These are phyloP conservation scores for Drosophila lacteicornis DNA, from an alignment of 1,140 invertebrate genomes.

Conservation along the genomic window DNA sequence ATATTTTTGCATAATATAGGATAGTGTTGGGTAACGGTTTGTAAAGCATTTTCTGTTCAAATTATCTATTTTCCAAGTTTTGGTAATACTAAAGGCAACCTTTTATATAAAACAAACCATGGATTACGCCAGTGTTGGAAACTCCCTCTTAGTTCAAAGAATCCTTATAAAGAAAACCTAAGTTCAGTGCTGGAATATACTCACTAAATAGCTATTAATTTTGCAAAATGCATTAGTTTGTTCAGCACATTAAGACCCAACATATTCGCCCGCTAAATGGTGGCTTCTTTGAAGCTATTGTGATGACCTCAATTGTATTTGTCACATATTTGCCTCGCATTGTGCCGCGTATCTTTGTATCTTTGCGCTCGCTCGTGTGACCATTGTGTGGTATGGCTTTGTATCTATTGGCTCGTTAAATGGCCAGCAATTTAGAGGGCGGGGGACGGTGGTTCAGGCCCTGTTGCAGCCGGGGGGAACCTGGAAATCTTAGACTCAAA, in stretches of 20 bases:
- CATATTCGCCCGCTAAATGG: neutral
- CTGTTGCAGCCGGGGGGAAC: constrained; percentile 10
- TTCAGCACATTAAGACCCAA: neutral
- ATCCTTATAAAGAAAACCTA: neutral
- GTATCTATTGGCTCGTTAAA: constrained; percentile 53
- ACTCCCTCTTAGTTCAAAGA: neutral
- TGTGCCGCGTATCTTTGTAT: constrained; percentile 17
- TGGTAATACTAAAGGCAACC: no score
- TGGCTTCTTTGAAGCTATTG: constrained; percentile 9
- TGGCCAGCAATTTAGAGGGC: constrained; percentile 29
- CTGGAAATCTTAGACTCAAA: constrained; percentile 58
- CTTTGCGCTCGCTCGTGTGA: constrained; percentile 20
- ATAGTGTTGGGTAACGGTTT: no score
- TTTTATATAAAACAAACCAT: no score
- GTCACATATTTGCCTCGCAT: constrained; percentile 6
- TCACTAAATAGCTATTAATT: neutral
- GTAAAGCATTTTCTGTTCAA: no score
- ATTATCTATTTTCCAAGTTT: no score
- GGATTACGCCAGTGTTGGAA: neutral
- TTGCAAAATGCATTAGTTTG: no score
- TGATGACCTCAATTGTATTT: constrained; percentile 1
- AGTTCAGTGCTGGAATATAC: neutral
- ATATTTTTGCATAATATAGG: no score
- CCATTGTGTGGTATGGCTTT: constrained; percentile 39
- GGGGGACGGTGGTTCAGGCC: neutral